phyloP scores from a whole-genome alignment of 2,888 invertebrate species.

The Leucozona laternaria region DNA sequence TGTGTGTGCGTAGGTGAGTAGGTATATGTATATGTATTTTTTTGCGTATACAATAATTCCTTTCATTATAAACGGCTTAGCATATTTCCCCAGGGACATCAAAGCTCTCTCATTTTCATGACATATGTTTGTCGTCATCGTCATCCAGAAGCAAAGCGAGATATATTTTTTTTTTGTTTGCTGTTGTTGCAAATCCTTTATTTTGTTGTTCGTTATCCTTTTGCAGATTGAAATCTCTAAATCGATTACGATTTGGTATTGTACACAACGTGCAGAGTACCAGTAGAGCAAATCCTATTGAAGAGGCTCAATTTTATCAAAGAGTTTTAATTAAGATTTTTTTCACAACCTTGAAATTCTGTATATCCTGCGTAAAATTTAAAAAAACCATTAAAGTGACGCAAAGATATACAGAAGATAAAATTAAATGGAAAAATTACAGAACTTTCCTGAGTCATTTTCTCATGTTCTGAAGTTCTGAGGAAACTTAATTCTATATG shows the following conservation, averaged over 20 bases:
- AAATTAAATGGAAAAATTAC: background rate
- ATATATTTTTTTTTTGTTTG: constrained; percentile 47
- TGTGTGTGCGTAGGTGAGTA: background rate
- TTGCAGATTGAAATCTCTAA: constrained; percentile 69
- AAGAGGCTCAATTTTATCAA: constrained; percentile 15
- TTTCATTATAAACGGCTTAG: constrained; percentile 84
- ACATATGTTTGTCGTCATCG: constrained; percentile 69
- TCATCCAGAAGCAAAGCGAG: constrained; percentile 26
- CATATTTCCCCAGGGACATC: constrained; percentile 82
- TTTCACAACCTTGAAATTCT: constrained; percentile 15
- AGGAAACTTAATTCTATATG: constrained; percentile 16
- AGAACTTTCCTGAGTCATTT: background rate
- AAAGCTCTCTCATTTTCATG: constrained; percentile 81
- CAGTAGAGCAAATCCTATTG: constrained; percentile 23
- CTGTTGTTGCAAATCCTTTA: constrained; percentile 65
- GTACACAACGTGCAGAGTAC: too few species aligned
- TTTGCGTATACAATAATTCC: constrained; percentile 52
- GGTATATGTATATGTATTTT: constrained; percentile 14
- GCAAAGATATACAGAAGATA: background rate
- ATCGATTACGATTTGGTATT: constrained; percentile 62
- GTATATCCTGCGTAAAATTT: background rate
- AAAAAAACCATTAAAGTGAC: constrained; percentile 10
- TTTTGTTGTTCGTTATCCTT: constrained; percentile 57
- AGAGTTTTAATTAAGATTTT: constrained; percentile 65
- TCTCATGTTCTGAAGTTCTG: too few species aligned